Evolutionary conservation across 2,113 vertebrate species (phyloP).

Genomic region (Sphaerodactylus townsendi): DNA sequence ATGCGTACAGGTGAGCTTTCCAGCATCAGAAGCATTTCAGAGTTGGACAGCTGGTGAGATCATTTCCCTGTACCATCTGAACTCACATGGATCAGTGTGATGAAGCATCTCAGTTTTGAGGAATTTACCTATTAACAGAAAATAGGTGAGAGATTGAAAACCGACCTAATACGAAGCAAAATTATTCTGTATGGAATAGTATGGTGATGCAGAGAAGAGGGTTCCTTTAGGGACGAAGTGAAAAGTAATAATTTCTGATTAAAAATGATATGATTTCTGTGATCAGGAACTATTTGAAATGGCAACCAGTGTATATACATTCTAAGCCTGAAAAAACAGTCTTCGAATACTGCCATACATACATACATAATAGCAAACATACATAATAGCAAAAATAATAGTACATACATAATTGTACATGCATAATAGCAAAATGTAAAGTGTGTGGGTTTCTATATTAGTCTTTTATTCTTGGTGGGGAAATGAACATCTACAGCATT

Average conservation of each 20-base stretch:
- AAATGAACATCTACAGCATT: background rate
- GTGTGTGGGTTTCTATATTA: background rate
- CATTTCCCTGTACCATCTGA: background rate
- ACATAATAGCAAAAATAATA: no score
- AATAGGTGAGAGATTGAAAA: background rate
- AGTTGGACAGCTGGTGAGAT: background rate
- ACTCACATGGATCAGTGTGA: background rate
- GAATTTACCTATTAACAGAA: background rate
- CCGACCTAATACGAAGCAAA: background rate
- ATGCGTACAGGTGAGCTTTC: background rate
- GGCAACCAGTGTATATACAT: background rate
- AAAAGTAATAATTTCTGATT: background rate
- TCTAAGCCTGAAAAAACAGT: background rate
- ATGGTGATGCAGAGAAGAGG: background rate
- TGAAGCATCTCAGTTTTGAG: background rate
- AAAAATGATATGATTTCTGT: background rate
- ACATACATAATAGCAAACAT: background rate
- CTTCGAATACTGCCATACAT: background rate
- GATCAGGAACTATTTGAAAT: background rate
- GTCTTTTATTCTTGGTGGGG: background rate
- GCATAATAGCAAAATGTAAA: background rate
- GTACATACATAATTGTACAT: background rate
- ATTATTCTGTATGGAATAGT: background rate
- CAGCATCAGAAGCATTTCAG: background rate
- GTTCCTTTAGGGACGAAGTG: background rate